These are phyloP conservation scores for Urocolius indicus DNA, from an alignment of 2,113 vertebrate species.

Conservation along the genomic window DNA sequence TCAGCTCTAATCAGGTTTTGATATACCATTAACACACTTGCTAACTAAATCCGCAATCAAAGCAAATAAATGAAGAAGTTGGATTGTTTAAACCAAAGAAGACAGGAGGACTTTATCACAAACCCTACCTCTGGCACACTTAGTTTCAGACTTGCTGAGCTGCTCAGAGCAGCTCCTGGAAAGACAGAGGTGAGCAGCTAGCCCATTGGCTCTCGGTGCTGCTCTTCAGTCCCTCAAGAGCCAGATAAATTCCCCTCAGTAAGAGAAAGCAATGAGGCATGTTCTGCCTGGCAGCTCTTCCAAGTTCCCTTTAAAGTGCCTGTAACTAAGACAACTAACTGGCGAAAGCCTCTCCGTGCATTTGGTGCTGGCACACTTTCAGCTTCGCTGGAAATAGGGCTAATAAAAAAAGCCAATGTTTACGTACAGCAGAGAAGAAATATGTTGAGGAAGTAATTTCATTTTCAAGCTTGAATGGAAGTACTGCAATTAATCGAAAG, in stretches of 20 bases:
- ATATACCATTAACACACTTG: background rate
- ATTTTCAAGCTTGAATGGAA: conserved; percentile 56
- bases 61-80: background rate
- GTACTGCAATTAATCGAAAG: conserved; percentile 47
- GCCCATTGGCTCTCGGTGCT: background rate
- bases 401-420: conserved; percentile 27
- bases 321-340: background rate
- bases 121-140: background rate
- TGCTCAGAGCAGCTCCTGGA: background rate
- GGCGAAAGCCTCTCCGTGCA: background rate
- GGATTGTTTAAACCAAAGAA: background rate
- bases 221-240: background rate
- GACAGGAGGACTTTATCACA: background rate
- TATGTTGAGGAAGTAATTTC: conserved; percentile 18
- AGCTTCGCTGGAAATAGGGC: conserved; percentile 2
- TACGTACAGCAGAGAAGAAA: conserved; percentile 46
- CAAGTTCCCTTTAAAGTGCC: background rate
- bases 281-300: background rate
- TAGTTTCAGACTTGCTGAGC: background rate
- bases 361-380: accelerated
- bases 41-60: background rate
- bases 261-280: background rate
- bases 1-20: background rate
- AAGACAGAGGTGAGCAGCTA: background rate
- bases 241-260: background rate